These are phyloP conservation scores for Bos indicus DNA, from an alignment of 2,113 vertebrate species.

Conservation along the genomic window DNA sequence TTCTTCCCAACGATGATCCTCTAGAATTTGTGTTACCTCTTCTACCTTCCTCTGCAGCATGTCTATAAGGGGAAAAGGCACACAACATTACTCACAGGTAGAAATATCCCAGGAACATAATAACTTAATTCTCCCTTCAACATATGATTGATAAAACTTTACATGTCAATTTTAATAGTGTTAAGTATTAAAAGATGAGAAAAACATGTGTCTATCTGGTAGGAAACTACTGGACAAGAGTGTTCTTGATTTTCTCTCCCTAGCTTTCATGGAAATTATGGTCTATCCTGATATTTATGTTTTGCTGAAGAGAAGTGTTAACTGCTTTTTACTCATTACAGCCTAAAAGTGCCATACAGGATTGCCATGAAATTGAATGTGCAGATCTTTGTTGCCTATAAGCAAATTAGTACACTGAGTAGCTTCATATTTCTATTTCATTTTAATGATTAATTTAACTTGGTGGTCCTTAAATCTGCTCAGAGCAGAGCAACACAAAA, in stretches of 20 bases:
- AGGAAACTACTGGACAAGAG: conserved; percentile 13
- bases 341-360: not conserved
- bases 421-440: conserved; percentile 31
- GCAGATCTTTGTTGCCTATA: not conserved
- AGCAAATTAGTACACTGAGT: not conserved
- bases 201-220: not conserved
- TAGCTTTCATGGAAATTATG: not conserved
- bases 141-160: conserved; percentile 9
- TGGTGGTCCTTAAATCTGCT: conserved; percentile 39
- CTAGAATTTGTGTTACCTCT: conserved; percentile 90
- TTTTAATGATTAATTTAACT: conserved; percentile 43
- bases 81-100: not conserved
- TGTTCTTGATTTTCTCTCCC: not conserved
- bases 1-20: conserved; percentile 88
- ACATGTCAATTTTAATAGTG: not conserved
- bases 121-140: not conserved
- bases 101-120: conserved; percentile 3
- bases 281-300: not conserved
- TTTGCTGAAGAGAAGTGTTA: not conserved
- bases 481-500: conserved; percentile 1
- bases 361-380: not conserved
- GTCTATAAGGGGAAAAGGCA: conserved; percentile 54
- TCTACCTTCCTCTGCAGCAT: conserved; percentile 92
- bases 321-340: conserved; percentile 2
- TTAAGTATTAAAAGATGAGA: not conserved